These are phyloP conservation scores for Gallinago jamesoni DNA, from an alignment of 2,113 vertebrate species.

Conservation along the genomic window DNA sequence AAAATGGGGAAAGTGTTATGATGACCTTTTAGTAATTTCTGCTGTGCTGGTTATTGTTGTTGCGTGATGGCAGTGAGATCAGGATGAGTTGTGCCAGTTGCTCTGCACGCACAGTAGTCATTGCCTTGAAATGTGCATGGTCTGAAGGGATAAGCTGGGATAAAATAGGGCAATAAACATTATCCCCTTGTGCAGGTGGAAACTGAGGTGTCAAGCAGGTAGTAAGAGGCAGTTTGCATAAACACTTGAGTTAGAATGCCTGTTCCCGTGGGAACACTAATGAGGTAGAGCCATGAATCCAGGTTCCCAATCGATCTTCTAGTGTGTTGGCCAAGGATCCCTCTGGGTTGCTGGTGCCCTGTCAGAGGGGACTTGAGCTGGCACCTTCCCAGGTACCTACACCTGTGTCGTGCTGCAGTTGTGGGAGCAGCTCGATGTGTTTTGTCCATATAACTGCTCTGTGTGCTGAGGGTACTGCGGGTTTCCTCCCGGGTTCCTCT, in stretches of 20 bases:
- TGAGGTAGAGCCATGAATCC: not conserved
- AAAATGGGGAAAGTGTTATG: not conserved
- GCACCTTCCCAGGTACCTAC: not conserved
- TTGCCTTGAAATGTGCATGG: accelerated
- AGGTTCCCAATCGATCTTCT: not conserved
- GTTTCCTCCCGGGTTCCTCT: not conserved
- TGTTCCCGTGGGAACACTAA: not conserved
- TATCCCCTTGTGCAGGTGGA: not conserved
- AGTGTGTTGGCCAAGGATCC: not conserved
- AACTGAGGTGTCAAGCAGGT: not conserved
- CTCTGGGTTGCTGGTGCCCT: not conserved
- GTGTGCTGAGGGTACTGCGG: not conserved
- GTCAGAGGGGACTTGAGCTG: accelerated
- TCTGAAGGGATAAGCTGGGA: not conserved
- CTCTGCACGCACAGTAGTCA: accelerated
- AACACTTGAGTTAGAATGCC: not conserved
- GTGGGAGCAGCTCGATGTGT: accelerated
- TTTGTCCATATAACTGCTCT: accelerated
- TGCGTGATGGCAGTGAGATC: not conserved
- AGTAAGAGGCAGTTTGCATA: not conserved
- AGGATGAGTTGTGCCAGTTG: not conserved
- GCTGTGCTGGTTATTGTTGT: not conserved
- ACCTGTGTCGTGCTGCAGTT: not conserved
- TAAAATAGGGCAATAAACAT: not conserved
- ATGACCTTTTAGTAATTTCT: not conserved